Evolutionary conservation across 1,140 invertebrate genomes (phyloP).

Genomic region (Conus betulinus): DNA sequence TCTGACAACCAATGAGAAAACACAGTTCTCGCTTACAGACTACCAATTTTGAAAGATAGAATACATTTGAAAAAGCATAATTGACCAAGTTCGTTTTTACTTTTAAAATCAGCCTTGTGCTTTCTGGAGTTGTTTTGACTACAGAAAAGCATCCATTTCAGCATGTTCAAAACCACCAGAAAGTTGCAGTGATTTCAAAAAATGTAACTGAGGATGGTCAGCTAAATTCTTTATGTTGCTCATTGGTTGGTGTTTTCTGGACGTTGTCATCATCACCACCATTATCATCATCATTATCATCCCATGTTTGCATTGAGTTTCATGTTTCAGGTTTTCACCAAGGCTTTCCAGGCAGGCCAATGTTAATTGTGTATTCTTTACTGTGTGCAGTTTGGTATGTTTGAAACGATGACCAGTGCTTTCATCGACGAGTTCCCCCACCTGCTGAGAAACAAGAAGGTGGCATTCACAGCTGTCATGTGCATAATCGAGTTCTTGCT

Average conservation of each 20-base stretch:
- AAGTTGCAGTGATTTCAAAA: not conserved
- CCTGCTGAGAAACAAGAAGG: constrained; percentile 57
- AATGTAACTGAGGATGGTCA: not conserved
- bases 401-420: constrained; percentile 70
- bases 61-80: no score
- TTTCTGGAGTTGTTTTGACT: not conserved
- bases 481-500: constrained; percentile 63
- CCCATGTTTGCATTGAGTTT: not conserved
- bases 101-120: not conserved
- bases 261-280: not conserved
- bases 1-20: not conserved
- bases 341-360: not conserved
- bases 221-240: not conserved
- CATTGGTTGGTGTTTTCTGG: constrained; percentile 8
- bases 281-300: not conserved
- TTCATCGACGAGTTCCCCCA: constrained; percentile 68
- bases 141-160: not conserved
- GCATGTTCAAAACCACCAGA: not conserved
- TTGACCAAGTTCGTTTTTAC: not conserved
- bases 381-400: constrained; percentile 70
- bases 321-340: not conserved
- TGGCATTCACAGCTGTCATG: constrained; percentile 55
- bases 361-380: constrained; percentile 30
- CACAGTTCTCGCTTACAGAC: no score
- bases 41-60: no score